Evolutionary conservation across 2,888 invertebrate species (phyloP).

Genomic region (Lottia gigantea): DNA sequence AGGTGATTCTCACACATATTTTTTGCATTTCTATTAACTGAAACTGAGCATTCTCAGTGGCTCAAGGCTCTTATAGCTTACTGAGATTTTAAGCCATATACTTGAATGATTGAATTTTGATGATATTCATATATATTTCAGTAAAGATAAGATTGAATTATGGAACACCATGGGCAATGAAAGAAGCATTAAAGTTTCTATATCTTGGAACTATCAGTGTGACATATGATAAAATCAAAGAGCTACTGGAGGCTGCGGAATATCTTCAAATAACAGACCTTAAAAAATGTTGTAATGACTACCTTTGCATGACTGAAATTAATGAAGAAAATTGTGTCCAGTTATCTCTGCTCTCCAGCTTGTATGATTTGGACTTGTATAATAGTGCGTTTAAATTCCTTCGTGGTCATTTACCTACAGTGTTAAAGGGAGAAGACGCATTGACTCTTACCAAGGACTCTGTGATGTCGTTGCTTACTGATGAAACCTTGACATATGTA

Average conservation of each 20-base stretch:
- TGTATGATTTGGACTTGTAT: slow-evolving; percentile 52
- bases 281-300: slow-evolving; percentile 42
- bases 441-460: slow-evolving; percentile 48
- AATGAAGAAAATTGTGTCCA: slow-evolving; percentile 46
- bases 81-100: too few species aligned
- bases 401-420: slow-evolving; percentile 45
- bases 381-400: slow-evolving; percentile 41
- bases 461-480: slow-evolving; percentile 40
- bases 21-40: slow-evolving; percentile 9
- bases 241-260: slow-evolving; percentile 50
- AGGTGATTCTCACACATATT: too few species aligned
- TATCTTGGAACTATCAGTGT: slow-evolving; percentile 45
- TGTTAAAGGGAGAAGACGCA: slow-evolving; percentile 44
- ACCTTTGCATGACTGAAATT: slow-evolving; percentile 37
- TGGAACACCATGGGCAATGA: slow-evolving; percentile 41
- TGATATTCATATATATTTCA: slow-evolving; percentile 17
- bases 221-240: slow-evolving; percentile 36
- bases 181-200: slow-evolving; percentile 47
- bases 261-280: slow-evolving; percentile 52
- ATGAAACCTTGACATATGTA: slow-evolving; percentile 46
- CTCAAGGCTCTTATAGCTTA: too few species aligned
- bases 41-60: too few species aligned
- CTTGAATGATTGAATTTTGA: too few species aligned
- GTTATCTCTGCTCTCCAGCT: slow-evolving; percentile 45
- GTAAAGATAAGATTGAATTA: slow-evolving; percentile 41